Base-by-base conservation (phyloP, 1,140 invertebrate genomes). In the Sipha flava region DNA sequence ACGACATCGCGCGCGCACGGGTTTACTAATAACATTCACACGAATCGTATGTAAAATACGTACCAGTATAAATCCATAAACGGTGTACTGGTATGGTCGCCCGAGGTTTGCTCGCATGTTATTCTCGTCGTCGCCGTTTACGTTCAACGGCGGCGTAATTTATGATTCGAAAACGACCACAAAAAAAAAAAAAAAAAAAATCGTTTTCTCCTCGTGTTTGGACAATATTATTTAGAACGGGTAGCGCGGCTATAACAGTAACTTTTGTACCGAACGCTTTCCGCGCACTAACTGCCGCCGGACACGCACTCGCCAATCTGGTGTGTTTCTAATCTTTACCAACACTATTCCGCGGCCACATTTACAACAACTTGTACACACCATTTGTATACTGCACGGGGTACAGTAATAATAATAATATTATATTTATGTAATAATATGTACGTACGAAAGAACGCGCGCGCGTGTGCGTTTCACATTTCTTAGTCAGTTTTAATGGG, bases 161-260 rank as follows among this genome's bases (percentile, higher is more conserved):
- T 66, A 66, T 40, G 64, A 66, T 40, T 23, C 14, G 31, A 23
- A 66, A 66, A 37, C 16, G 47, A n/a, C n/a, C n/a, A n/a, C n/a
- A n/a, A n/a, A n/a, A n/a, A 52, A 49, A 37, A 37, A 66, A 66
- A 40, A 40, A 40, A 40, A 59, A 34, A 62, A 40, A 23, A 21
- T 29, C n/a, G 31, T 45, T 10, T 72, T 72, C 68, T 31, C 45
- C 23, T 72, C 40, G 68, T 72, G 68, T 72, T 72, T 31, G 40
- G 68, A 72, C 47, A 47, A 72, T 72, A 72, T 49, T 72, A 47
- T 72, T 72, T 72, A 52, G 40, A 72, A 49, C 68, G 7, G 40
- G 37, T 45, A 37, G 66, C 66, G 37, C 43, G 7, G 68, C 45
- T 29, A 47, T 9, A 45, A 45, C 43, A 72, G 68, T 49, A 49